These are phyloP conservation scores for Pseudorectes ferrugineus DNA, from an alignment of 2,113 vertebrate genomes.

Conservation along the genomic window DNA sequence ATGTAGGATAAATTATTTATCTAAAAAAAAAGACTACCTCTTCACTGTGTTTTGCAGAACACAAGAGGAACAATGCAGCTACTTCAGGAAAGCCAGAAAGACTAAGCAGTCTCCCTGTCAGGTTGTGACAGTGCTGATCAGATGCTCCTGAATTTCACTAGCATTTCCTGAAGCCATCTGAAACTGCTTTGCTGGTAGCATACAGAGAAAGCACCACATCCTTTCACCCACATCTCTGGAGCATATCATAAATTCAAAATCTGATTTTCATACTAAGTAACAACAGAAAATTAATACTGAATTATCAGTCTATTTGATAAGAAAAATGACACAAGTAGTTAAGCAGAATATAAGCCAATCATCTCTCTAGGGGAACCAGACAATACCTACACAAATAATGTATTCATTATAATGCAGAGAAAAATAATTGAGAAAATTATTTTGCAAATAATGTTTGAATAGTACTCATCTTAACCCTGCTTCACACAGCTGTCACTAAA, in stretches of 20 bases:
- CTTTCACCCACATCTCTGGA: background rate
- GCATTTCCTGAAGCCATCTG: background rate
- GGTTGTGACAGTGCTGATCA: rapidly evolving
- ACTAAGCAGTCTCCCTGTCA: background rate
- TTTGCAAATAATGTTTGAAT: background rate
- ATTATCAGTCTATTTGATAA: background rate
- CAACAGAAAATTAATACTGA: background rate
- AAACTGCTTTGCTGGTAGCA: background rate
- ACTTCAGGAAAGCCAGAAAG: background rate
- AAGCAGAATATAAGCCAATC: background rate
- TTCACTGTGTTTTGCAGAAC: background rate
- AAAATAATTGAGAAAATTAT: background rate
- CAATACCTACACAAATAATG: background rate
- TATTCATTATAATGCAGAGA: background rate
- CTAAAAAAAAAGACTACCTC: background rate
- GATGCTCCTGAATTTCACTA: background rate
- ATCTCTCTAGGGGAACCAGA: background rate
- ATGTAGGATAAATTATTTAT: background rate
- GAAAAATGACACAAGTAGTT: background rate
- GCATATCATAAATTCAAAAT: background rate
- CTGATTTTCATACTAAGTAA: background rate
- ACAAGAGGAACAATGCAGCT: background rate
- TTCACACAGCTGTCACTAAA: background rate
- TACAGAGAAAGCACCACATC: rapidly evolving
- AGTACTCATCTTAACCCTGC: background rate